These are phyloP conservation scores for Ormyrus rosae DNA, from an alignment of 2,888 invertebrate species.

Conservation along the genomic window DNA sequence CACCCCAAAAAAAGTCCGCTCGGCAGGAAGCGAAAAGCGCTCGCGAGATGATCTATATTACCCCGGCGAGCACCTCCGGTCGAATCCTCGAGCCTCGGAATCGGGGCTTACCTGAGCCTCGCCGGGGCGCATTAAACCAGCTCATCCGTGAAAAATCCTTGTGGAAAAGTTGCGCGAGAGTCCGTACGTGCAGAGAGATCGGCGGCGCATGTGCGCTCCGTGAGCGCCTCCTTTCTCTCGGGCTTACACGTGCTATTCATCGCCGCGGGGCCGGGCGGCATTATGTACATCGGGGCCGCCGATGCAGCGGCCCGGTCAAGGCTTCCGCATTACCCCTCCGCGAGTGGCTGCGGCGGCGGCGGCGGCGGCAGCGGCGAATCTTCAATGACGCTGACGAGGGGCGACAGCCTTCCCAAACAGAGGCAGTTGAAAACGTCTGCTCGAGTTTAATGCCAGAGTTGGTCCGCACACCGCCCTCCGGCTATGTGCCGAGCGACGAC, in stretches of 20 bases:
- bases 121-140: no score
- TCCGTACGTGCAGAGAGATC: no score
- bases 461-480: slow-evolving; percentile 28
- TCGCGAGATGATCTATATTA: no score
- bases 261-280: background rate
- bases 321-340: slow-evolving; percentile 60
- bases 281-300: slow-evolving; percentile 52
- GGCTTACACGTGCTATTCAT: slow-evolving; percentile 32
- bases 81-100: no score
- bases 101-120: no score
- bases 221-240: background rate
- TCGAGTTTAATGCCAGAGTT: slow-evolving; percentile 73
- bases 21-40: no score
- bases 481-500: slow-evolving; percentile 51
- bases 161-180: slow-evolving; percentile 21
- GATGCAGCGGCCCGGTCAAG: slow-evolving; percentile 56
- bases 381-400: slow-evolving; percentile 73
- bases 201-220: background rate
- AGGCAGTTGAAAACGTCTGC: slow-evolving; percentile 73
- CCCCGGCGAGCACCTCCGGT: no score
- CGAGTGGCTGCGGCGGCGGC: slow-evolving; percentile 45
- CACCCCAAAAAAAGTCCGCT: no score
- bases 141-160: slow-evolving; percentile 48
- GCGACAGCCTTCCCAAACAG: slow-evolving; percentile 73
- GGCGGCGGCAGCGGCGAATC: slow-evolving; percentile 60